Conservation (phyloP, 2,113 vertebrate species). For the Ovibos moschatus region DNA sequence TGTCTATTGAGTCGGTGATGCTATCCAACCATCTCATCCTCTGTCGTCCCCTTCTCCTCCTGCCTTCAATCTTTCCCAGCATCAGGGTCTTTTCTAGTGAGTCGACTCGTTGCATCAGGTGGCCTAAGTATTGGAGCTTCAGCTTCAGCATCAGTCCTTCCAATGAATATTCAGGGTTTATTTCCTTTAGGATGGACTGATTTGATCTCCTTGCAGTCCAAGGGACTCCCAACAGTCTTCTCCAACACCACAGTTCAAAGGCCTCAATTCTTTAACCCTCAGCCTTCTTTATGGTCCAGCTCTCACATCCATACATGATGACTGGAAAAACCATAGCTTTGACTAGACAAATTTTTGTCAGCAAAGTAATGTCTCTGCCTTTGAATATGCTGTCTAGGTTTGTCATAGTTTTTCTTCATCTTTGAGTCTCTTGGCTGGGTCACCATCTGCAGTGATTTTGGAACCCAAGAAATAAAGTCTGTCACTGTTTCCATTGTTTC, state of each 20-base stretch:
- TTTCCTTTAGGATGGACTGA: neutral
- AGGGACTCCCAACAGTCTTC: neutral
- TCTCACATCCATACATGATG: neutral
- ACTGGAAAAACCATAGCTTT: neutral
- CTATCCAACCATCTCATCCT: neutral
- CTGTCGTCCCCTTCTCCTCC: neutral
- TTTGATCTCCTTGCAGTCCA: neutral
- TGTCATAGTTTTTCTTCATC: neutral
- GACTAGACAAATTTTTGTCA: neutral
- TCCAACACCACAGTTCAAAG: neutral
- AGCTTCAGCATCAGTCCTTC: neutral
- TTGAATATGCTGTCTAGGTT: neutral
- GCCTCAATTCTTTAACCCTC: neutral
- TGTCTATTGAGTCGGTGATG: neutral
- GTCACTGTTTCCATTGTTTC: neutral
- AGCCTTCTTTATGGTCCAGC: neutral
- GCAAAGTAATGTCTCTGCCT: neutral
- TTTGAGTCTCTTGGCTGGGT: neutral
- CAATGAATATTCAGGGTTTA: neutral
- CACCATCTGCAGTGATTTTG: neutral
- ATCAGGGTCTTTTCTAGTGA: neutral
- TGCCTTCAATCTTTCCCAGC: neutral
- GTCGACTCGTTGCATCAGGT: fast-evolving
- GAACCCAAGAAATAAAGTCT: neutral
- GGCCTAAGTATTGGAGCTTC: neutral